A percentile compares a stretch with the other conserved stretches of the same genome.
These are phyloP conservation scores for Nephrotoma guestfalica DNA, from an alignment of 2,888 invertebrate species.

Conservation along the genomic window DNA sequence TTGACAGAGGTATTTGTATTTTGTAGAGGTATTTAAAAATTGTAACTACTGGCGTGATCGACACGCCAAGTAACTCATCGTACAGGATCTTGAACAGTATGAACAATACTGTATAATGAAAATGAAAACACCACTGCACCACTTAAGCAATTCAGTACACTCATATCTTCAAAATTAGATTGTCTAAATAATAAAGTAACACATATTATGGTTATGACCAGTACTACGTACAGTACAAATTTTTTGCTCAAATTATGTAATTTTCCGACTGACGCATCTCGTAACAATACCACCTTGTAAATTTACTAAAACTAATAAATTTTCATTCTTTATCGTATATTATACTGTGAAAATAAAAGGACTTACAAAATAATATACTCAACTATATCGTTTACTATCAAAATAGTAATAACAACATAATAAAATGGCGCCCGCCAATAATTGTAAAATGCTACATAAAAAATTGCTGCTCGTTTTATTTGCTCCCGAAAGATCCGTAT, in stretches of 20 bases:
- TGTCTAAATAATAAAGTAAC: too few relatives aligned
- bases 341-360: not conserved
- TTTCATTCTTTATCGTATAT: not conserved
- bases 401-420: not conserved
- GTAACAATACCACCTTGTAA: not conserved
- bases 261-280: not conserved
- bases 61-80: too few relatives aligned
- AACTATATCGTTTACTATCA: not conserved
- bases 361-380: not conserved
- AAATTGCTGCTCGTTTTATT: not conserved
- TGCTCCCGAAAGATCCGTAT: not conserved
- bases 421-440: conserved; percentile 2
- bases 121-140: too few relatives aligned
- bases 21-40: too few relatives aligned
- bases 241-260: not conserved
- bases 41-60: too few relatives aligned
- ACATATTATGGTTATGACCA: too few relatives aligned
- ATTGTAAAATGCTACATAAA: not conserved
- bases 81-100: too few relatives aligned
- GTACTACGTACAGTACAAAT: not conserved
- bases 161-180: too few relatives aligned
- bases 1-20: too few relatives aligned
- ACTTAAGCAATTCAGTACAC: too few relatives aligned
- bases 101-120: too few relatives aligned
- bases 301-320: not conserved